Percentiles rank a stretch among this genome's conserved stretches.
Conservation (phyloP, 2,113 vertebrate species). For the Dasyprocta punctata region DNA sequence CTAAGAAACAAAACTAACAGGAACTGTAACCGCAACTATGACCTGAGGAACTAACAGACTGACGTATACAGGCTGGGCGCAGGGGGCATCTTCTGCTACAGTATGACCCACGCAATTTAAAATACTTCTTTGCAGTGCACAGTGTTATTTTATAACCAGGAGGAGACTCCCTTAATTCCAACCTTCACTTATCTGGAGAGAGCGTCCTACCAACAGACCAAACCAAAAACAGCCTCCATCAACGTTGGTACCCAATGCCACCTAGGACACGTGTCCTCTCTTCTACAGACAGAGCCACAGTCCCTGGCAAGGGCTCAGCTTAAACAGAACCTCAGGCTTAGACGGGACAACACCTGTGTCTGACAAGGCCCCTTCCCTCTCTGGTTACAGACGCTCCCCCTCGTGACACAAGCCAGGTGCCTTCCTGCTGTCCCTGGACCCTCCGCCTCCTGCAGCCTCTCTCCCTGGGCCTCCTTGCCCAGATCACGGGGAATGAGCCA, state of each 20-base stretch:
- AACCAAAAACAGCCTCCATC: background rate
- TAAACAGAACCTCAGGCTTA: background rate
- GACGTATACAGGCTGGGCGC: too few species aligned
- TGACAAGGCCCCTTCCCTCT: background rate
- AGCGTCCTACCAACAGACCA: background rate
- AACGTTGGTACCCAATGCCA: background rate
- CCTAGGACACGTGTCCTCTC: background rate
- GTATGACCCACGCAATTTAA: too few species aligned
- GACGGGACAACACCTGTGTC: background rate
- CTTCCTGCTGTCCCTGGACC: background rate
- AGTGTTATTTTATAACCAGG: background rate
- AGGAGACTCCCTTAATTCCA: background rate
- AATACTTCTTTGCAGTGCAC: background rate
- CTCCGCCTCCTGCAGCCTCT: background rate
- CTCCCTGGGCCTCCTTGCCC: background rate
- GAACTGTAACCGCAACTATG: background rate
- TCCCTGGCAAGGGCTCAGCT: background rate
- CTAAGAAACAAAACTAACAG: background rate
- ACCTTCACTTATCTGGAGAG: background rate
- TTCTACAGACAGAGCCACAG: too few species aligned
- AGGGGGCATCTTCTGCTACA: background rate
- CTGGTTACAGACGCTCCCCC: too few species aligned
- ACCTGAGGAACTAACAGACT: background rate
- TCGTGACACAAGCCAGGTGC: background rate
- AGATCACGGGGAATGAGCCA: background rate